Evolutionary conservation across 2,888 invertebrate species (phyloP).

Genomic region (Acleris literana): DNA sequence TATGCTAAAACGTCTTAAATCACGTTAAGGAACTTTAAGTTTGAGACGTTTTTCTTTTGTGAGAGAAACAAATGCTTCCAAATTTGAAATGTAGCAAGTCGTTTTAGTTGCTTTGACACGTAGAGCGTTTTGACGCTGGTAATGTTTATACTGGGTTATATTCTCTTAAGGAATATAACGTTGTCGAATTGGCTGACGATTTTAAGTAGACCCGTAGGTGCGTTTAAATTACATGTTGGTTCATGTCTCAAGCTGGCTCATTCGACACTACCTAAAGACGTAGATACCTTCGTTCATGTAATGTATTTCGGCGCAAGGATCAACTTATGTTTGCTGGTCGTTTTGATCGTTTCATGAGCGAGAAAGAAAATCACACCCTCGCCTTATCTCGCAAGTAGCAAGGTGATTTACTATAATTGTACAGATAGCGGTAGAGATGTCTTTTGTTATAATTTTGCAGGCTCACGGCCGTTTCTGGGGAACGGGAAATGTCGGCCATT

Average conservation of each 20-base stretch:
- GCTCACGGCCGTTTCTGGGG: constrained; percentile 78
- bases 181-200: too few relatives aligned
- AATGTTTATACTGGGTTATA: neutral
- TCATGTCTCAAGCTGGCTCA: too few relatives aligned
- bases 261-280: too few relatives aligned
- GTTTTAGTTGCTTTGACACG: constrained; percentile 24
- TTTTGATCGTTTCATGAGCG: too few relatives aligned
- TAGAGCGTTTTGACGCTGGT: neutral
- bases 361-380: constrained; percentile 36
- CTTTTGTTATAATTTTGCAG: constrained; percentile 84
- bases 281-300: too few relatives aligned
- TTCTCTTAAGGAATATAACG: too few relatives aligned
- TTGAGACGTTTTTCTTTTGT: constrained; percentile 54
- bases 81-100: constrained; percentile 65
- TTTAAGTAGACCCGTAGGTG: too few relatives aligned
- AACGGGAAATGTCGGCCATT: constrained; percentile 81
- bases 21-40: constrained; percentile 47
- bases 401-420: constrained; percentile 84
- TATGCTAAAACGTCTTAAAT: constrained; percentile 53
- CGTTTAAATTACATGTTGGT: too few relatives aligned
- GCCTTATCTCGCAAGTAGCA: constrained; percentile 81
- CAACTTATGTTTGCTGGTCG: too few relatives aligned
- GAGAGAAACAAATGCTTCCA: constrained; percentile 38
- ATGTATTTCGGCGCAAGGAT: too few relatives aligned
- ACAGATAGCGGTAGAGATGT: constrained; percentile 84